Percentiles rank a stretch among this genome's conserved stretches.
phyloP scores from a whole-genome alignment of 2,113 vertebrate species.

The Sinosuthora webbiana region DNA sequence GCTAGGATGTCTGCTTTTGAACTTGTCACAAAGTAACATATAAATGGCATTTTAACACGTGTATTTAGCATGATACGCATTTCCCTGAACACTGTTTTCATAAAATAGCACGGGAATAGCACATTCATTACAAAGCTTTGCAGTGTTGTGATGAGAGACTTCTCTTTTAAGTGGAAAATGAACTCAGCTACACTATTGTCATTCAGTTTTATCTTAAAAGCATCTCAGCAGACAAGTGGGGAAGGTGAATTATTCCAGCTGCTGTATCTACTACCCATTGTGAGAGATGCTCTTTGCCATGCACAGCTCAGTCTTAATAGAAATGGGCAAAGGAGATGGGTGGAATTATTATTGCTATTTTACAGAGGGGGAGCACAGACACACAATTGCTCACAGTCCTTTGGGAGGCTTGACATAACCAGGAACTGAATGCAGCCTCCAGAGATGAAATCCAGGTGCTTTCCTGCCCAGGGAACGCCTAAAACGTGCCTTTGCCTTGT shows the following conservation, averaged over 20 bases:
- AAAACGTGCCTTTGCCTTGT: neutral
- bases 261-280: neutral
- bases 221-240: neutral
- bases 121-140: neutral
- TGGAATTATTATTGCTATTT: neutral
- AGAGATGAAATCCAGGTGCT: neutral
- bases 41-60: neutral
- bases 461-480: neutral
- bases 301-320: neutral
- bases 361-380: neutral
- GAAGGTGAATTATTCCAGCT: neutral
- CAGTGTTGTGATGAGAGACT: neutral
- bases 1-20: neutral
- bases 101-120: neutral
- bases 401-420: neutral
- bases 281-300: neutral
- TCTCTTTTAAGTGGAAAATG: constrained; percentile 37
- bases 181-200: neutral
- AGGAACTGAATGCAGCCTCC: neutral
- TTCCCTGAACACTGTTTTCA: neutral
- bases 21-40: neutral
- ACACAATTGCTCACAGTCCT: neutral
- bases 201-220: constrained; percentile 19
- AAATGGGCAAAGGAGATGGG: neutral
- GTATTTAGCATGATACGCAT: neutral